These are phyloP conservation scores for Epinotia brunnichana DNA, from an alignment of 2,888 invertebrate species.

Conservation along the genomic window DNA sequence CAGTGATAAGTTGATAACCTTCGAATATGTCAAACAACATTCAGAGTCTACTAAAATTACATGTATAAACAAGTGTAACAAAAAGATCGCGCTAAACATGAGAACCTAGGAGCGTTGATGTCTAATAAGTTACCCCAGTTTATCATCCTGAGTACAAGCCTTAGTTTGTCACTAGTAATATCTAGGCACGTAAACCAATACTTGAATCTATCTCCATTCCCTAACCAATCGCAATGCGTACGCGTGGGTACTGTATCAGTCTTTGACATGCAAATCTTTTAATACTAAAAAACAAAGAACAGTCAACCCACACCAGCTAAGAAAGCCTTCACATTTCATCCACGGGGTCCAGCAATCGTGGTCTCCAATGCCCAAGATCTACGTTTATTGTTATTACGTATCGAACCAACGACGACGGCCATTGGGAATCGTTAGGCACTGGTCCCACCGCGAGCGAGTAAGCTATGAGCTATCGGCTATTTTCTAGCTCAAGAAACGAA, in stretches of 20 bases:
- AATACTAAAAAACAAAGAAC: neutral
- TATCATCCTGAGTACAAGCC: no score
- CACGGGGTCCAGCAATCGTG: slow-evolving; percentile 7
- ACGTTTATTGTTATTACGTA: slow-evolving; percentile 45
- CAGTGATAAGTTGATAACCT: no score
- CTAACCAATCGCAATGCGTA: neutral
- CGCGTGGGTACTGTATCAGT: neutral
- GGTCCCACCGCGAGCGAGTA: no score
- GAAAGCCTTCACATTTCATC: neutral
- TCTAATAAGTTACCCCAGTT: neutral
- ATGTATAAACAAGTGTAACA: no score
- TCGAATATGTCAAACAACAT: no score
- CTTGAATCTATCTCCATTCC: neutral
- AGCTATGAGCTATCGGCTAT: no score
- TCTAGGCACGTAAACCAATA: neutral
- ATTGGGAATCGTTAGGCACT: slow-evolving; percentile 48
- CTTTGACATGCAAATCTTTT: neutral
- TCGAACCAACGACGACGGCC: slow-evolving; percentile 44
- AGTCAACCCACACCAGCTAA: neutral
- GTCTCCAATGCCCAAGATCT: slow-evolving; percentile 37
- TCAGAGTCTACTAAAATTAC: no score
- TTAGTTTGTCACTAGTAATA: neutral
- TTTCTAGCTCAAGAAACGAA: no score
- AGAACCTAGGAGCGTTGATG: neutral
- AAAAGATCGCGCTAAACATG: neutral